Evolutionary conservation across 2,797 vertebrate species (phyloP), one percentile per base, ranked within the genome.

Genomic region (Pitangus sulphuratus): DNA sequence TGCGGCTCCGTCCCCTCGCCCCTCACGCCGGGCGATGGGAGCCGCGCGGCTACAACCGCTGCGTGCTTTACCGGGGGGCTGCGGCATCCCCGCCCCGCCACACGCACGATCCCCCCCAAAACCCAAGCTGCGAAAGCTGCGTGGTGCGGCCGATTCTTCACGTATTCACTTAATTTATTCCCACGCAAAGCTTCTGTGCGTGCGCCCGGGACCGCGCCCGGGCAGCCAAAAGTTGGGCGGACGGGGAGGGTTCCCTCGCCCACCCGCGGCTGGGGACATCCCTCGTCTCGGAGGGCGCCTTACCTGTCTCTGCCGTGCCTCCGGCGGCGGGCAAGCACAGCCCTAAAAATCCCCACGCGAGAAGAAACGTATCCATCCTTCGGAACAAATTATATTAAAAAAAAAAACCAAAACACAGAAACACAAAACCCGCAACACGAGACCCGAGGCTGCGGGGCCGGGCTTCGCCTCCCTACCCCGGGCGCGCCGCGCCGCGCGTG

Each of bases 331-430:
- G 96, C 97, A 98, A 98, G 93, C 97, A 84, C 79, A 98, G 96
- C 93, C 97, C 97, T 97, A 99, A 94, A 97, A 99, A 98, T 98
- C 98, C 98, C 98, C 98, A 96, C 92, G 97, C 62, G 47, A 98
- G 97, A 54, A 97, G 91, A 96, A 98, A 96, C 82, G 98, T 98
- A 99, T 99, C 99, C 99, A 99, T 99, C 92, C 97, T 98, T 96
- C 89, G 80, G 37, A 42, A 50, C 30, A 33, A 92, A 62, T 60
- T 42, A 44, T 15, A 51, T 51, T 8, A 30, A 26, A n/a, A 21
- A 42, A 76, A 56, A 25, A 30, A 50, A 12, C 28, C 11, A 44
- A 18, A 51, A 13, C 6, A 76, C 39, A 71, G n/a, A 15, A 51
- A 28, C 28, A 51, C 28, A 16, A 42, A 45, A 25, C 33, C 37